A percentile compares a stretch with the other conserved stretches of the same genome.
These are phyloP conservation scores for Odontocerum albicorne DNA, from an alignment of 2,888 invertebrate genomes.

Conservation along the genomic window DNA sequence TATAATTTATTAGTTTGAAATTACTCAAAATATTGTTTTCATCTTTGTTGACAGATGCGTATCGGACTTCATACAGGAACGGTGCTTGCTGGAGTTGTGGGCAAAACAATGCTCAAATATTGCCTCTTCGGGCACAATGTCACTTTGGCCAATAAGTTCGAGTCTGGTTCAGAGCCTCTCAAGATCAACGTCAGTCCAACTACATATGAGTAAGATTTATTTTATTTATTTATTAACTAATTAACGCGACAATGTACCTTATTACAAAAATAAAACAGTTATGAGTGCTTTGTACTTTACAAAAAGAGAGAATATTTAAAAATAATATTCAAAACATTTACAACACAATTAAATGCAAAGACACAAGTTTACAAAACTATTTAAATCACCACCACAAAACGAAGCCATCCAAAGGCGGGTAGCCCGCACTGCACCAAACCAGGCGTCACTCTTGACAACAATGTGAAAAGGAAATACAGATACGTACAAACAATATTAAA, in stretches of 20 bases:
- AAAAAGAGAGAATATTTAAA: constrained; percentile 13
- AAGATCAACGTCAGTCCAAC: constrained; percentile 93
- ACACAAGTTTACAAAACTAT: too few relatives aligned
- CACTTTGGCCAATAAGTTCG: constrained; percentile 94
- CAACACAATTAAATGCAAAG: too few relatives aligned
- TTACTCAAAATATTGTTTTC: too few relatives aligned
- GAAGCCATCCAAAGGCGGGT: too few relatives aligned
- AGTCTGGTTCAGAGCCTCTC: constrained; percentile 89
- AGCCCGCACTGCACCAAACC: too few relatives aligned
- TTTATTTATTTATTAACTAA: background rate
- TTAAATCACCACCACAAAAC: too few relatives aligned
- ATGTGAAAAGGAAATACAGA: too few relatives aligned
- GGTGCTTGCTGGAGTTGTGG: constrained; percentile 92
- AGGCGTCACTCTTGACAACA: too few relatives aligned
- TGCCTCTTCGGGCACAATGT: constrained; percentile 96
- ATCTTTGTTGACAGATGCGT: constrained; percentile 73
- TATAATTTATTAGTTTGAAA: too few relatives aligned
- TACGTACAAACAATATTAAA: too few relatives aligned
- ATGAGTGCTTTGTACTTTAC: too few relatives aligned
- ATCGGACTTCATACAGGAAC: constrained; percentile 94
- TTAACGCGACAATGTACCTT: background rate
- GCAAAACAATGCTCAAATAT: constrained; percentile 90
- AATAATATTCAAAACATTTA: constrained; percentile 10
- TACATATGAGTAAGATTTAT: constrained; percentile 79
- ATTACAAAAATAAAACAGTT: too few relatives aligned